Conservation (phyloP, 2,888 invertebrate genomes). For the Drosophila limbata region DNA sequence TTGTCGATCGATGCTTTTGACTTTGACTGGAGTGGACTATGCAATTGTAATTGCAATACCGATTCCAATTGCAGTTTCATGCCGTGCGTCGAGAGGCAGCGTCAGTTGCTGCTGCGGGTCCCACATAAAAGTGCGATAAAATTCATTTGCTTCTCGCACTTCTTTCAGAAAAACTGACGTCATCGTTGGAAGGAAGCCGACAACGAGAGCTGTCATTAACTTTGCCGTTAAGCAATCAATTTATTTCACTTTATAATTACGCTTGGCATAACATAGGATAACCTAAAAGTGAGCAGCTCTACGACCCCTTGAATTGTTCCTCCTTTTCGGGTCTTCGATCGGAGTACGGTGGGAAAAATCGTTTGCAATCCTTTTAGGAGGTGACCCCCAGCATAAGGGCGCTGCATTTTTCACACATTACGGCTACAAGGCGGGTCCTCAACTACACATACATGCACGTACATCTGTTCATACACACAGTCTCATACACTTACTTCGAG, state of each 20-base stretch:
- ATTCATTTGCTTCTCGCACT: conserved; percentile 22
- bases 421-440: conserved; percentile 37
- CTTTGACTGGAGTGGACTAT: conserved; percentile 16
- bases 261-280: conserved; percentile 37
- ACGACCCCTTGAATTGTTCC: background rate
- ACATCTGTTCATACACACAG: conserved; percentile 6
- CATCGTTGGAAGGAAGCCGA: conserved; percentile 47
- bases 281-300: conserved; percentile 63
- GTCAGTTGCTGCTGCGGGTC: conserved; percentile 66
- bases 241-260: conserved; percentile 77
- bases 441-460: conserved; percentile 2
- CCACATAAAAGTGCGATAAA: conserved; percentile 66
- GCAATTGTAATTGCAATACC: conserved; percentile 55
- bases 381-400: conserved; percentile 62
- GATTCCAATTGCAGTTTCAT: conserved; percentile 42
- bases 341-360: conserved; percentile 63
- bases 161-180: conserved; percentile 32
- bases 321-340: conserved; percentile 20
- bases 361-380: conserved; percentile 64
- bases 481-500: conserved; percentile 5
- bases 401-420: conserved; percentile 58
- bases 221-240: conserved; percentile 76
- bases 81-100: conserved; percentile 26
- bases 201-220: conserved; percentile 67
- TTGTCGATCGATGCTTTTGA: conserved; percentile 62